A percentile compares a stretch with the other conserved stretches of the same genome.
Conservation (phyloP, 2,797 vertebrate species). For the Ciconia nigra region DNA sequence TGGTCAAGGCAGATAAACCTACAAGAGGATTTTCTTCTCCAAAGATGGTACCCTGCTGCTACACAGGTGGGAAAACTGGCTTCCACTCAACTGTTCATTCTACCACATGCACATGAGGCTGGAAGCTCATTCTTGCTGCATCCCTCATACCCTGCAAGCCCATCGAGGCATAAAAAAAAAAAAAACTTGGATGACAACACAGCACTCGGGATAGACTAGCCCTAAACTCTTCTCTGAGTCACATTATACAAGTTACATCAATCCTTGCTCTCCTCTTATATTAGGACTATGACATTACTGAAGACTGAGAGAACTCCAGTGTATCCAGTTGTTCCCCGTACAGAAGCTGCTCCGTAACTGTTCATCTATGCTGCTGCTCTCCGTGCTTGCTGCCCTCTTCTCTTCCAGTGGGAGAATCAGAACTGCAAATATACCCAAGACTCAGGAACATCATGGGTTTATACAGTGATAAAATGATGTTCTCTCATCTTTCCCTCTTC, state of each 20-base stretch:
- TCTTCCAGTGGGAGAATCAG: neutral
- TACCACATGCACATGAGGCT: neutral
- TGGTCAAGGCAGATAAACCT: neutral
- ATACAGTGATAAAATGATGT: neutral
- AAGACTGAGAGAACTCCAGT: neutral
- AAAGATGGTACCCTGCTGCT: neutral
- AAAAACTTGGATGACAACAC: neutral
- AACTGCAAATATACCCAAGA: neutral
- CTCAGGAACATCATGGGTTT: neutral
- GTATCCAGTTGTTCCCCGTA: neutral
- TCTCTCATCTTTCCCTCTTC: neutral
- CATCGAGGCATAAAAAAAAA: neutral
- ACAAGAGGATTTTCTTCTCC: neutral
- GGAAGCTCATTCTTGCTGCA: neutral
- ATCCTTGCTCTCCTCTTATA: neutral
- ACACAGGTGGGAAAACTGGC: neutral
- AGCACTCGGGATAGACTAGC: accelerated
- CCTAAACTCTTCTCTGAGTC: neutral
- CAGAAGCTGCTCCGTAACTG: neutral
- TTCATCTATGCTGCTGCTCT: neutral
- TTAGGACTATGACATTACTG: neutral
- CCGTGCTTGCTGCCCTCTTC: neutral
- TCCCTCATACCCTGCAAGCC: neutral
- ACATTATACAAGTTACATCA: neutral
- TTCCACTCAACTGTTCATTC: neutral